phyloP scores from a whole-genome alignment of 2,888 invertebrate species.

The Thyatira batis region DNA sequence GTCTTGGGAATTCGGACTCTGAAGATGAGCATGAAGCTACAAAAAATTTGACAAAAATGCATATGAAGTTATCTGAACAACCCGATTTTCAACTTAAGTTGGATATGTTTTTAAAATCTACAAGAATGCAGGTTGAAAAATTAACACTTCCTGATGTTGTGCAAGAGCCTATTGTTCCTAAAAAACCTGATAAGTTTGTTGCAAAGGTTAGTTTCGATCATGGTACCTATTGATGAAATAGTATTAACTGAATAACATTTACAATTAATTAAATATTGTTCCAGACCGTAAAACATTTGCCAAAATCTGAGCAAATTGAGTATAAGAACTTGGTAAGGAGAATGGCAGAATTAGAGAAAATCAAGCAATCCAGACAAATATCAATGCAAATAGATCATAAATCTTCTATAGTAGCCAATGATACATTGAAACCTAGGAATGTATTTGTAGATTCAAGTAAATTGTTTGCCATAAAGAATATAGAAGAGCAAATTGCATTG shows the following conservation, averaged over 20 bases:
- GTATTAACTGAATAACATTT: not conserved
- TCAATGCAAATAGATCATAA: conserved; percentile 42
- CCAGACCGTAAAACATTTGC: conserved; percentile 73
- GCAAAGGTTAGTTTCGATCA: conserved; percentile 59
- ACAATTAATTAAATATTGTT: conserved; percentile 24
- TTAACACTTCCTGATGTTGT: conserved; percentile 54
- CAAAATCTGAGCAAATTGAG: conserved; percentile 75
- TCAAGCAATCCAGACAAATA: conserved; percentile 67
- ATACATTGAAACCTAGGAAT: conserved; percentile 66
- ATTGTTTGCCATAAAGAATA: conserved; percentile 30
- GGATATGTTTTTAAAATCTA: conserved; percentile 70
- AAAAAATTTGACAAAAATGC: conserved; percentile 78
- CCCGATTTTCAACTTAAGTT: conserved; percentile 72
- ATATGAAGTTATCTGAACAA: conserved; percentile 69
- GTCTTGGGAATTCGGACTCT: conserved; percentile 72
- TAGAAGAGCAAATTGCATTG: conserved; percentile 66
- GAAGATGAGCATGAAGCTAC: conserved; percentile 79
- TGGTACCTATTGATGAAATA: conserved; percentile 4
- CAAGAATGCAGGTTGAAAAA: conserved; percentile 70
- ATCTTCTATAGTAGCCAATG: conserved; percentile 39
- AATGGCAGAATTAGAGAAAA: conserved; percentile 76
- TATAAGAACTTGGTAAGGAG: conserved; percentile 73
- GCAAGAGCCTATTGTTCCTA: conserved; percentile 44
- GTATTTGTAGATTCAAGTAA: conserved; percentile 36
- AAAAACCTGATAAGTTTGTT: conserved; percentile 63